phyloP scores from a whole-genome alignment of 2,888 invertebrate genomes.

The Ectemnius continuus region DNA sequence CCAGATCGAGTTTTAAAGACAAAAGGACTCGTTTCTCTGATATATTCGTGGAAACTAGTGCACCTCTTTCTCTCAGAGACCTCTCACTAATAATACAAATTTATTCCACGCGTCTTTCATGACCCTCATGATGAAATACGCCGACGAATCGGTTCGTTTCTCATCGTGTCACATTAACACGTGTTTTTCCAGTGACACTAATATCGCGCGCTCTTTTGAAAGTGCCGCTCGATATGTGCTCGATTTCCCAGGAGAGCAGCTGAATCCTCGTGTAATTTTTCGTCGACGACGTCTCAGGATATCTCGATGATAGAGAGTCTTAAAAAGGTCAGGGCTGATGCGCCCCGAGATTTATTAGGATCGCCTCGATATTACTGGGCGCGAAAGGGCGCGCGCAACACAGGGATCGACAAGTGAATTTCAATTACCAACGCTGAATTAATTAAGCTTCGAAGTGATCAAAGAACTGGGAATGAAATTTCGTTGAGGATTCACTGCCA shows the following conservation, averaged over 20 bases:
- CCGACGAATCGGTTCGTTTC: too few species aligned
- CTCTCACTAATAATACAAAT: too few species aligned
- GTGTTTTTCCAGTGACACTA: too few species aligned
- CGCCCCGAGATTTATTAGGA: constrained; percentile 47
- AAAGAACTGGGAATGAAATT: neutral
- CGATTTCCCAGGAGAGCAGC: constrained; percentile 38
- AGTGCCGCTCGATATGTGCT: constrained; percentile 28
- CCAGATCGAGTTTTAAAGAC: constrained; percentile 29
- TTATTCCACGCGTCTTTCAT: too few species aligned
- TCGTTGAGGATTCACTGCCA: constrained; percentile 34
- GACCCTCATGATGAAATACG: too few species aligned
- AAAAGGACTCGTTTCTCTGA: constrained; percentile 24
- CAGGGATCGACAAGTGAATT: neutral
- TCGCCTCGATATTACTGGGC: neutral
- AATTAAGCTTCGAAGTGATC: neutral
- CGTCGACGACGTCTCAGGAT: neutral
- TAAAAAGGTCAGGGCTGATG: constrained; percentile 53
- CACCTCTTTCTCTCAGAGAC: too few species aligned
- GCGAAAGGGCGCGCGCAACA: neutral
- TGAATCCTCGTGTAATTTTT: constrained; percentile 38
- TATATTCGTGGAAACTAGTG: neutral
- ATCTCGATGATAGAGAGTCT: constrained; percentile 31
- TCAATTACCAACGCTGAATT: neutral
- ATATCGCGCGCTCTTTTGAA: too few species aligned
- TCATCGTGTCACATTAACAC: too few species aligned